Base-by-base conservation (phyloP, 1,140 invertebrate species). In the Goniozus legneri region DNA sequence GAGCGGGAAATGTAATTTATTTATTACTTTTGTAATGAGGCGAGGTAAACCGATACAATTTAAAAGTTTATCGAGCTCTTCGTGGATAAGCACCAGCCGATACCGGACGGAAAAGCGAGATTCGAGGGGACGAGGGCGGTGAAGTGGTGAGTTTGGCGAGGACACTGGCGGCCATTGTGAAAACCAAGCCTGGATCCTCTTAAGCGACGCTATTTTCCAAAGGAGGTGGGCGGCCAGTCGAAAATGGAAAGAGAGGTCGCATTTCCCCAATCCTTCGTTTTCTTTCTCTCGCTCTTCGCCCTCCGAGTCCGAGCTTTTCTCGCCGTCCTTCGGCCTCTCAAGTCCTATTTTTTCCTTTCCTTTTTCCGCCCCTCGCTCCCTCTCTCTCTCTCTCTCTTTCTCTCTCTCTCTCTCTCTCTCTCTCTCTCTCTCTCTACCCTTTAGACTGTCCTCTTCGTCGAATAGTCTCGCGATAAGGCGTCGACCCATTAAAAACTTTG, bases 11-110 rank as follows among this genome's bases (percentile, higher is more conserved):
- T 49, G 55, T 54, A 63, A 64, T 63, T 58, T 62, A 47, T 50
- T 58, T 52, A 58, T 66, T 65, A 62, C 65, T 42, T 44, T 41
- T 44, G 54, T 65, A 66, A 66, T 62, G 64, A 66, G 58, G 62
- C 58, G 50, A 64, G 60, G 60, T 66, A 65, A 64, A 65, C 56
- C 55, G 54, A 58, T 50, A 54, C 42, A 51, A 52, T 62, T 62
- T 52, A 51, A 60, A 59, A 65, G 64, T 66, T 65, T 63, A 62
- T 65, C 55, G 44, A 21, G 41, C 47, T 43, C 20, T 3, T 27
- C 22, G 16, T 4, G 12, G 20, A 24, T 21, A 31, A n/a, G 12
- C 6, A 24, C 2, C 14, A 15, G 27, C 18, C 24, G 20, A 31
- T 8, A 31, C 18, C 20, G 18, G 15, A 18, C 19, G 30, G 13